These are phyloP conservation scores for Poeciliopsis presidionis DNA, from an alignment of 2,797 vertebrate genomes.

Conservation along the genomic window DNA sequence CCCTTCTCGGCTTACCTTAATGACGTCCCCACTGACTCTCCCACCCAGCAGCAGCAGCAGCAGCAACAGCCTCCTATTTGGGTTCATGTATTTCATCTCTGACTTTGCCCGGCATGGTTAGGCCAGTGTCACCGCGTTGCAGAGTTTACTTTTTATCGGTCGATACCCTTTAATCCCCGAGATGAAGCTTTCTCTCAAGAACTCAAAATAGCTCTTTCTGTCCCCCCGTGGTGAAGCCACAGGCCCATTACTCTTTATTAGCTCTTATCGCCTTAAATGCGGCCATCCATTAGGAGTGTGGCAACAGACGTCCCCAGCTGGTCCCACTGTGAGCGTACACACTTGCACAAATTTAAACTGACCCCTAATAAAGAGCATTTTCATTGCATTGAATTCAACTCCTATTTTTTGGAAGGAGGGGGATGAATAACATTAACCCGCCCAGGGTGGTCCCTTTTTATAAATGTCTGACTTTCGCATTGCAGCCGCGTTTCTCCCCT, in stretches of 20 bases:
- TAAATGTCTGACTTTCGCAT: constrained; percentile 39
- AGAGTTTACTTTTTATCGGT: constrained; percentile 74
- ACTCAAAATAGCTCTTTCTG: constrained; percentile 76
- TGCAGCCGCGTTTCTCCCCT: constrained; percentile 17
- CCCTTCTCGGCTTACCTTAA: constrained; percentile 52
- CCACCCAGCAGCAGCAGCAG: constrained; percentile 20
- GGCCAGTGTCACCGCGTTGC: constrained; percentile 52
- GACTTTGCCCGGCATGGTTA: constrained; percentile 60
- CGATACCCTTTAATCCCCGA: constrained; percentile 78
- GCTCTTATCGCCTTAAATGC: constrained; percentile 77
- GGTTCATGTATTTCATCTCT: constrained; percentile 44
- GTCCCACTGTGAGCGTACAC: constrained; percentile 37
- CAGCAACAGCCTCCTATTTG: constrained; percentile 38
- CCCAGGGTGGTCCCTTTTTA: constrained; percentile 17
- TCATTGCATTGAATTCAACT: constrained; percentile 57
- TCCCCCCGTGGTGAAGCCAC: constrained; percentile 60
- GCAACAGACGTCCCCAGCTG: constrained; percentile 65
- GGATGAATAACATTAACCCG: constrained; percentile 46
- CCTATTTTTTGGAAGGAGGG: background rate
- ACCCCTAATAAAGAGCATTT: constrained; percentile 68
- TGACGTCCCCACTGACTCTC: constrained; percentile 59
- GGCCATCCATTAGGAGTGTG: constrained; percentile 74
- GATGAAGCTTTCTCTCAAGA: constrained; percentile 78
- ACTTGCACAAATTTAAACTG: constrained; percentile 46
- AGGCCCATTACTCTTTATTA: constrained; percentile 82